Evolutionary conservation across 53 echinoderm and acorn worm species (phyloP).

Genomic region (Stichopus horrens): DNA sequence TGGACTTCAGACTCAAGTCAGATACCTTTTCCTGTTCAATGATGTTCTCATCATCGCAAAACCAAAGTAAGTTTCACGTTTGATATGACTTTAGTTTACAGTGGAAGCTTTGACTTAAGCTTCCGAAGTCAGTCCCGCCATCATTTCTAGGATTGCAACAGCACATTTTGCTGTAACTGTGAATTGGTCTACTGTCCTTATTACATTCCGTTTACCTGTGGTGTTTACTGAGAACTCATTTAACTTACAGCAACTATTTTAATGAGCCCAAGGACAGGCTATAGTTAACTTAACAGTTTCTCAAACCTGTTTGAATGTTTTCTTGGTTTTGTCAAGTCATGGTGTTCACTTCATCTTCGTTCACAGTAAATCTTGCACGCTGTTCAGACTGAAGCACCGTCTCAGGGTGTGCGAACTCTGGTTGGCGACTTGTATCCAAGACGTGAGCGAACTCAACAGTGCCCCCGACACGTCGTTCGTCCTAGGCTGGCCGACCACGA

Average conservation of each 20-base stretch:
- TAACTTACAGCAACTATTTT: not conserved
- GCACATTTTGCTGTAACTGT: too few species aligned
- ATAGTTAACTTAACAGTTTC: too few species aligned
- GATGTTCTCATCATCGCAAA: slow-evolving; percentile 91
- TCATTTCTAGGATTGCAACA: too few species aligned
- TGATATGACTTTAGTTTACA: not conserved
- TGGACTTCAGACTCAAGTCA: slow-evolving; percentile 75
- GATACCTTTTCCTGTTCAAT: slow-evolving; percentile 91
- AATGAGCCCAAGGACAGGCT: too few species aligned
- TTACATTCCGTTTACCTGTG: not conserved
- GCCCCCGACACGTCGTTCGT: slow-evolving; percentile 84
- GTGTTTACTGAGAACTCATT: not conserved
- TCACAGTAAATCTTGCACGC: slow-evolving; percentile 78
- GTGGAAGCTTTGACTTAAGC: not conserved
- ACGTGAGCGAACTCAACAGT: slow-evolving; percentile 80
- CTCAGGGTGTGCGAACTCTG: slow-evolving; percentile 87
- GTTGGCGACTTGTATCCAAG: slow-evolving; percentile 85
- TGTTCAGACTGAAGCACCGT: slow-evolving; percentile 79
- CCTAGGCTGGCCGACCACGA: slow-evolving; percentile 94
- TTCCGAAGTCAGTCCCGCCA: not conserved
- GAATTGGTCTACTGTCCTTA: not conserved
- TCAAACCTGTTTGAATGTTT: too few species aligned
- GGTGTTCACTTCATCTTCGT: not conserved
- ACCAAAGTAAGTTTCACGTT: slow-evolving; percentile 80
- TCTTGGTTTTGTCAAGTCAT: too few species aligned